Evolutionary conservation across 2,888 invertebrate genomes (phyloP).

Genomic region (Hemithea aestivaria): DNA sequence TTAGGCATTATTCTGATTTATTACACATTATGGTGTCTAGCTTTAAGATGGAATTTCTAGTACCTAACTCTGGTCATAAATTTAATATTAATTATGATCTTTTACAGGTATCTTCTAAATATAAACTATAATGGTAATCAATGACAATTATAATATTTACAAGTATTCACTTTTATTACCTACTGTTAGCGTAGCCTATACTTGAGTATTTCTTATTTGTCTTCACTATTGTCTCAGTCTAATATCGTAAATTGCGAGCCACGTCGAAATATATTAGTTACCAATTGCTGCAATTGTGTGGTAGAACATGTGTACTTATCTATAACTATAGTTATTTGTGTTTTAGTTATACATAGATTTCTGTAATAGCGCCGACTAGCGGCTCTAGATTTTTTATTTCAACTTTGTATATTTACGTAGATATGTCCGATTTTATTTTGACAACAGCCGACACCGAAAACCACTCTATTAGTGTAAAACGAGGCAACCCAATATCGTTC

Average conservation of each 20-base stretch:
- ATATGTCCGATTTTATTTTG: slow-evolving; percentile 44
- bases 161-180: slow-evolving; percentile 42
- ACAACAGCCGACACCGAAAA: slow-evolving; percentile 40
- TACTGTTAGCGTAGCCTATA: slow-evolving; percentile 42
- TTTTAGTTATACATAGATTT: slow-evolving; percentile 58
- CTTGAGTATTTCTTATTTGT: slow-evolving; percentile 49
- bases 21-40: slow-evolving; percentile 2
- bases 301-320: slow-evolving; percentile 52
- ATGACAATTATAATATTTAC: slow-evolving; percentile 31
- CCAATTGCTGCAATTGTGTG: slow-evolving; percentile 59
- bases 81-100: slow-evolving; percentile 31
- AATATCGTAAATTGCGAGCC: slow-evolving; percentile 45
- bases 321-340: slow-evolving; percentile 48
- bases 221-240: slow-evolving; percentile 53
- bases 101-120: slow-evolving; percentile 55
- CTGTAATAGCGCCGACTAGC: slow-evolving; percentile 64
- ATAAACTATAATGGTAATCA: slow-evolving; percentile 50
- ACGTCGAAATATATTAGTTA: slow-evolving; percentile 50
- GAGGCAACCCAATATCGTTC: slow-evolving; percentile 38
- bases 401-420: slow-evolving; percentile 53
- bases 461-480: slow-evolving; percentile 47
- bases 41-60: slow-evolving; percentile 1
- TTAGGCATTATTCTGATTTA: no score
- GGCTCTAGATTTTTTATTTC: slow-evolving; percentile 61
- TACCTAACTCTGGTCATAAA: neutral